Conservation (phyloP, 2,113 vertebrate genomes). For the Menura novaehollandiae region DNA sequence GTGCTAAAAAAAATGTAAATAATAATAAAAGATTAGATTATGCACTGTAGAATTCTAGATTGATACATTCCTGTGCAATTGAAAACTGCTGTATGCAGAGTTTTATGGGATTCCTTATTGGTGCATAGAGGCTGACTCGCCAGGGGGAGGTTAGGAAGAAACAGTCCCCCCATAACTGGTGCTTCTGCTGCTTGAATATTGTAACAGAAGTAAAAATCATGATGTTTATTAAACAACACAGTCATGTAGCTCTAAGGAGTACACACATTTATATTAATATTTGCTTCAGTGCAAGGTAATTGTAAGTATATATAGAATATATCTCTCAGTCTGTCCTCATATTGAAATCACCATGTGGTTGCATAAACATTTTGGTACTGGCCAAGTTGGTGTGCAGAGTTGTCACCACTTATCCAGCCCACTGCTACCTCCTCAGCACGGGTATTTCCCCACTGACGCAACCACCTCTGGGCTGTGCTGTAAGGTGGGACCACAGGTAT, state of each 20-base stretch:
- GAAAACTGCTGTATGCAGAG: not conserved
- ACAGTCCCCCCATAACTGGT: not conserved
- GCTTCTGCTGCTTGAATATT: not conserved
- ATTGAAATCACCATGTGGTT: not conserved
- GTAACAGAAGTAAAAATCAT: not conserved
- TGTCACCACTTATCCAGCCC: accelerated
- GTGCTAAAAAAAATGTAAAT: constrained; percentile 23
- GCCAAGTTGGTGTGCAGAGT: not conserved
- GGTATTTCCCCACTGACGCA: not conserved
- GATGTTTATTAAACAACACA: not conserved
- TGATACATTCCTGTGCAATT: not conserved
- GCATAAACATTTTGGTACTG: not conserved
- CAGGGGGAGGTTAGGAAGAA: not conserved
- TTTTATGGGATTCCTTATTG: not conserved
- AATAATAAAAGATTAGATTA: not conserved
- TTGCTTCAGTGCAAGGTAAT: not conserved
- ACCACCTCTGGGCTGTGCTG: not conserved
- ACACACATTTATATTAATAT: not conserved
- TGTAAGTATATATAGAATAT: not conserved
- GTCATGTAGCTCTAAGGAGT: not conserved
- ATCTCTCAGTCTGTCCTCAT: not conserved
- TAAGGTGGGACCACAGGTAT: not conserved
- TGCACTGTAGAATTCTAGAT: not conserved
- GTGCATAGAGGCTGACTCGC: not conserved
- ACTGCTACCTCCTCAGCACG: not conserved